Evolutionary conservation across 2,113 vertebrate genomes (phyloP).

Genomic region (Equus przewalskii): DNA sequence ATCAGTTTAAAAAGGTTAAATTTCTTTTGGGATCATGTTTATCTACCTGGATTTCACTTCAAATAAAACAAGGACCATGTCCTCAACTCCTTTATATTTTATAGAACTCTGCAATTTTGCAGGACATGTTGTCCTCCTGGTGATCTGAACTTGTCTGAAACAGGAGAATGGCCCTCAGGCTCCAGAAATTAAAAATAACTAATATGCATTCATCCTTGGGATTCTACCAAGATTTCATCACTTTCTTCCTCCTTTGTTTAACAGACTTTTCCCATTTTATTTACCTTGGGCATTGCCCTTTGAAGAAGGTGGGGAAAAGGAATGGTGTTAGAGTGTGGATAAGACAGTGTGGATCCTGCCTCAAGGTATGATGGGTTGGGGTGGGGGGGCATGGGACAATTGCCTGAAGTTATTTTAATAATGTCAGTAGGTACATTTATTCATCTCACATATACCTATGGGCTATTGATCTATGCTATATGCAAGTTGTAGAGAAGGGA

Average conservation of each 20-base stretch:
- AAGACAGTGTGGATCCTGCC: fast-evolving
- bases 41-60: constrained; percentile 14
- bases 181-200: background rate
- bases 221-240: background rate
- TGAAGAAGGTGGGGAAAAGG: background rate
- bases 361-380: background rate
- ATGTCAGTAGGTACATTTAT: background rate
- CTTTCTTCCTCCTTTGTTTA: background rate
- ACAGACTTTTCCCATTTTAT: background rate
- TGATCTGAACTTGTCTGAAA: background rate
- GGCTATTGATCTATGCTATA: background rate
- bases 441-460: background rate
- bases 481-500: no score
- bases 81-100: background rate
- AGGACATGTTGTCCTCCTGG: background rate
- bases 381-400: no score
- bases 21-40: constrained; percentile 20
- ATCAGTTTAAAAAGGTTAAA: constrained; percentile 47
- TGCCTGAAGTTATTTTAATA: background rate
- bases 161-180: background rate
- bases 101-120: background rate
- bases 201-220: background rate
- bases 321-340: background rate
- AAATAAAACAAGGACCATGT: background rate
- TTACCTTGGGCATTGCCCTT: background rate